These are phyloP conservation scores for Heterochromis multidens DNA, from an alignment of 2,113 vertebrate genomes.

Conservation along the genomic window DNA sequence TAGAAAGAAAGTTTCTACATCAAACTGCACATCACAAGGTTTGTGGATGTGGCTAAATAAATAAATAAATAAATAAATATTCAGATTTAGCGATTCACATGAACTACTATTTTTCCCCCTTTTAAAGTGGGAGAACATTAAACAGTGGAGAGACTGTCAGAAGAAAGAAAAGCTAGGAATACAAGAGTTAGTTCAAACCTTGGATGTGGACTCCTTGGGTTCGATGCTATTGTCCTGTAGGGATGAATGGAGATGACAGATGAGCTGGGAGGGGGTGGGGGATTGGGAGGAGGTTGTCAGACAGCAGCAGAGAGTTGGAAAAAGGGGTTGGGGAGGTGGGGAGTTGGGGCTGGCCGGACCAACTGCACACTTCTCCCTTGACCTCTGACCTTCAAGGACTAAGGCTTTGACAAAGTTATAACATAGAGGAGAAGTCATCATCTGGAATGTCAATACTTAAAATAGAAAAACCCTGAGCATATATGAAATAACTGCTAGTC, in stretches of 20 bases:
- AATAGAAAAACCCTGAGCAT: constrained; percentile 69
- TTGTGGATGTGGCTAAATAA: too few species aligned
- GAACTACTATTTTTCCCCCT: neutral
- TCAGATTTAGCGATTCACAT: neutral
- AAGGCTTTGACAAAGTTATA: constrained; percentile 74
- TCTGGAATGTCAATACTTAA: constrained; percentile 64
- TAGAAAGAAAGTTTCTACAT: neutral
- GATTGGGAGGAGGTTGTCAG: constrained; percentile 74
- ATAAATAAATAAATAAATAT: too few species aligned
- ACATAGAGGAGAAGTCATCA: constrained; percentile 69
- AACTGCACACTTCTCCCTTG: constrained; percentile 63
- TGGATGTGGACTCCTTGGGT: constrained; percentile 96
- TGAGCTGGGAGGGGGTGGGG: constrained; percentile 86
- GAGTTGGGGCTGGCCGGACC: constrained; percentile 50
- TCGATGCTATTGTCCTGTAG: constrained; percentile 99
- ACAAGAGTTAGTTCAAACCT: constrained; percentile 75
- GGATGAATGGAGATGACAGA: constrained; percentile 99
- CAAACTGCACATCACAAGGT: neutral
- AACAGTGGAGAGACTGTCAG: neutral
- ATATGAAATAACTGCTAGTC: constrained; percentile 41
- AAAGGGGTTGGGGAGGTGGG: constrained; percentile 30
- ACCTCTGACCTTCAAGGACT: constrained; percentile 71
- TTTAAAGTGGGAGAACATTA: neutral
- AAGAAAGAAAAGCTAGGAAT: neutral
- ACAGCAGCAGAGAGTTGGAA: constrained; percentile 75